These are phyloP conservation scores for Pterois miles DNA, from an alignment of 2,797 vertebrate species.

Conservation along the genomic window DNA sequence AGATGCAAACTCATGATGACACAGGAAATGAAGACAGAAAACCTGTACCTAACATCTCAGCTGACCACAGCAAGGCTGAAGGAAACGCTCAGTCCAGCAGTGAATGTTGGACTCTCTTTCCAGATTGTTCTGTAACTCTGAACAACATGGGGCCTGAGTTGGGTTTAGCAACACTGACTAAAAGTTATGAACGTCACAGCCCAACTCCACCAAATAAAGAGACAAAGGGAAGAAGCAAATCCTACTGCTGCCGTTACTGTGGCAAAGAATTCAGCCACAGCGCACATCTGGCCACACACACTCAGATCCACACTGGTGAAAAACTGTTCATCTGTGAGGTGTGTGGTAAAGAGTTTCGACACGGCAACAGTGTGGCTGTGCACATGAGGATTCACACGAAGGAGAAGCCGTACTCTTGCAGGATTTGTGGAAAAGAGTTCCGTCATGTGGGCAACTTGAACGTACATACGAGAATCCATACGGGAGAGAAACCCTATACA, in stretches of 20 bases:
- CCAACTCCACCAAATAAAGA: neutral
- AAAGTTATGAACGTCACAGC: neutral
- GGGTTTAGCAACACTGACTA: neutral
- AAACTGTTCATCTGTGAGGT: conserved; percentile 20
- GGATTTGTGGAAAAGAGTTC: conserved; percentile 20
- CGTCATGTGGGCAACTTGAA: conserved; percentile 35
- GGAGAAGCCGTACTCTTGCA: conserved; percentile 15
- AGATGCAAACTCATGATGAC: neutral
- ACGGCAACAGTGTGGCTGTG: conserved; percentile 20
- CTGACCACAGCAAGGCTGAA: neutral
- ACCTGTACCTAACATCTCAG: neutral
- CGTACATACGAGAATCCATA: conserved; percentile 27
- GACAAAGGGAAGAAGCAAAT: neutral
- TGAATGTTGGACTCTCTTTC: neutral
- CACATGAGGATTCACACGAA: conserved; percentile 37
- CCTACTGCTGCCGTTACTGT: neutral
- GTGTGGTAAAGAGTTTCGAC: conserved; percentile 27
- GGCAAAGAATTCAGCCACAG: conserved; percentile 20
- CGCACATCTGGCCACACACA: conserved; percentile 5
- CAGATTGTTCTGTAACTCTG: conserved; percentile 5
- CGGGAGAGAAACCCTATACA: conserved; percentile 22
- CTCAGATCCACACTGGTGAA: neutral
- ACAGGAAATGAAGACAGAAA: conserved; percentile 3
- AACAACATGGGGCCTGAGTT: neutral
- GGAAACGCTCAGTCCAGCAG: neutral